These are phyloP conservation scores for Congeria kusceri DNA, from an alignment of 2,888 invertebrate species.

Conservation along the genomic window DNA sequence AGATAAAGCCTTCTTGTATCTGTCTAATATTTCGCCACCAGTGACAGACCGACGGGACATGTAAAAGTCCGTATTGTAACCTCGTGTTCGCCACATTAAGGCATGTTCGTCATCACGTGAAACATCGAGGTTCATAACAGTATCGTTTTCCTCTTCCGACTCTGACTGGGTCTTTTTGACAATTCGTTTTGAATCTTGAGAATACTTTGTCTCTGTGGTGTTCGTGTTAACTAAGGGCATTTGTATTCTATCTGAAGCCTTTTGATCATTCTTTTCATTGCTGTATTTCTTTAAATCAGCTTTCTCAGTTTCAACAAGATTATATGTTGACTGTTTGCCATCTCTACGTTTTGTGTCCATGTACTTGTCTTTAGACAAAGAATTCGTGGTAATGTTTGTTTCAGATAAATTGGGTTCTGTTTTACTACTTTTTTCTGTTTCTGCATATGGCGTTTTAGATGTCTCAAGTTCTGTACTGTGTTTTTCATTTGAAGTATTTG, in stretches of 20 bases:
- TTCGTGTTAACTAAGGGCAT: too few relatives aligned
- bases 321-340: not conserved
- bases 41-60: conserved; percentile 54
- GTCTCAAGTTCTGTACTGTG: not conserved
- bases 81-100: conserved; percentile 54
- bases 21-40: conserved; percentile 49
- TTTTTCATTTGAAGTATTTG: not conserved
- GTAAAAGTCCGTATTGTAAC: conserved; percentile 51
- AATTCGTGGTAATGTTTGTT: too few relatives aligned
- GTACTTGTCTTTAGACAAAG: too few relatives aligned
- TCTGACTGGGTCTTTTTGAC: not conserved
- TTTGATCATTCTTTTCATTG: too few relatives aligned
- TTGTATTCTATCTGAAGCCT: too few relatives aligned
- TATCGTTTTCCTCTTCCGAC: not conserved
- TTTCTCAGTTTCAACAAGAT: too few relatives aligned
- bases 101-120: conserved; percentile 32
- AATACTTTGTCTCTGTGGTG: not conserved
- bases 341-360: too few relatives aligned
- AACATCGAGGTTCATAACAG: conserved; percentile 9
- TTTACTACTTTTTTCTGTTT: not conserved
- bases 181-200: not conserved
- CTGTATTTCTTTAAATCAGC: too few relatives aligned
- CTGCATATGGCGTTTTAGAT: not conserved
- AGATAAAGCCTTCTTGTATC: conserved; percentile 32
- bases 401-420: too few relatives aligned